Evolutionary conservation across 2,888 invertebrate genomes (phyloP).

Genomic region (Geotrupes spiniger): DNA sequence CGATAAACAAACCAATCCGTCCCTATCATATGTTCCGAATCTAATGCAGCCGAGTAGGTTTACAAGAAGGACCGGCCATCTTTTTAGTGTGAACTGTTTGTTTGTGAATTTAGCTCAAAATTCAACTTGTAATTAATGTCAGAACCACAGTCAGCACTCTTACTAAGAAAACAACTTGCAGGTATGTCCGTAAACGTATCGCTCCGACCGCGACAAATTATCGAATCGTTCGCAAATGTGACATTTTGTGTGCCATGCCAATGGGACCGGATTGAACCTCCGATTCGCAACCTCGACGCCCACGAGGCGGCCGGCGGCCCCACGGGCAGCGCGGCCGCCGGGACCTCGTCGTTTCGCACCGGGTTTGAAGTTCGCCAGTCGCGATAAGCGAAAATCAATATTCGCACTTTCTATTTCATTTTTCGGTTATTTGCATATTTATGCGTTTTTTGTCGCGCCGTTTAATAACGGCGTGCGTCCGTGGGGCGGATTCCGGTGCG

Average conservation of each 20-base stretch:
- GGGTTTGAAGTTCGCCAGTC: neutral
- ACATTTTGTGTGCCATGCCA: slow-evolving; percentile 12
- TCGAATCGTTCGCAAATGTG: slow-evolving; percentile 7
- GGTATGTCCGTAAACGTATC: slow-evolving; percentile 61
- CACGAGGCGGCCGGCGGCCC: slow-evolving; percentile 6
- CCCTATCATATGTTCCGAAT: slow-evolving; percentile 49
- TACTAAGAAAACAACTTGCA: slow-evolving; percentile 94
- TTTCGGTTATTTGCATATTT: slow-evolving; percentile 8
- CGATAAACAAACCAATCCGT: slow-evolving; percentile 41
- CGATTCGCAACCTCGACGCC: neutral
- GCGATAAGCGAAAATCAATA: slow-evolving; percentile 20
- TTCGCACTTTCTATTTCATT: slow-evolving; percentile 15
- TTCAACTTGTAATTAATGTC: slow-evolving; percentile 87
- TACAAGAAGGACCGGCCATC: slow-evolving; percentile 62
- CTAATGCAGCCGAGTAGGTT: slow-evolving; percentile 41
- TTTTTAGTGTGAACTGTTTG: slow-evolving; percentile 68
- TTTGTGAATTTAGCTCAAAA: slow-evolving; percentile 72
- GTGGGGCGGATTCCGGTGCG: no score
- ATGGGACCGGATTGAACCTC: no score
- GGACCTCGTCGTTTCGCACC: neutral
- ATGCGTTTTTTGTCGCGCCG: neutral
- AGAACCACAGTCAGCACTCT: slow-evolving; percentile 92
- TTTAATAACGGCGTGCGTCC: no score
- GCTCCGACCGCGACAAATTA: slow-evolving; percentile 19
- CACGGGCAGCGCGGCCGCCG: neutral